A percentile compares a stretch with the other conserved stretches of the same genome.
phyloP scores from a whole-genome alignment of 2,113 vertebrate species.

The Cacatua alba region DNA sequence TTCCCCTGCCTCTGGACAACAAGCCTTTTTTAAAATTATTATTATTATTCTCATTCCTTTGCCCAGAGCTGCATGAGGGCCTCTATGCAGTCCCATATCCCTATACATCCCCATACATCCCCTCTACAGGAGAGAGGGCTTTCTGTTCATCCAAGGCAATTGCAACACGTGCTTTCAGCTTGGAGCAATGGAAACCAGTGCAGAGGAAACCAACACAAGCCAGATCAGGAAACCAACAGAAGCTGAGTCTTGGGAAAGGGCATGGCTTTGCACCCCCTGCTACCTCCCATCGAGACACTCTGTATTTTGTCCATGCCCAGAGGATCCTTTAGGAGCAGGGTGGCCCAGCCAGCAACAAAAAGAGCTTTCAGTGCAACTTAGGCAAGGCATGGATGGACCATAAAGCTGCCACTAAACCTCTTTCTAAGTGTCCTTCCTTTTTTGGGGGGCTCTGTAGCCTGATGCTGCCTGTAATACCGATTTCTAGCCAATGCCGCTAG shows the following conservation, averaged over 20 bases:
- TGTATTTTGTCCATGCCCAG: neutral
- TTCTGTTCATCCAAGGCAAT: neutral
- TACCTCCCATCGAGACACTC: neutral
- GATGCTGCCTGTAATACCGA: neutral
- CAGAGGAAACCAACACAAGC: neutral
- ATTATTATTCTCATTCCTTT: neutral
- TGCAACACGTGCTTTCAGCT: neutral
- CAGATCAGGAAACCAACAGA: neutral
- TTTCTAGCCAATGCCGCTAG: conserved; percentile 26
- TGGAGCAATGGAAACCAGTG: neutral
- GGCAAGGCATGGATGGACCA: rapidly evolving
- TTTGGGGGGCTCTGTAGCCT: rapidly evolving
- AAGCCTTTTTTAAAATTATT: neutral
- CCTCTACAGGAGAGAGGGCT: neutral
- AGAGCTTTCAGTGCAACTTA: neutral
- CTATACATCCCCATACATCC: too few species aligned
- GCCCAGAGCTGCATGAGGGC: neutral
- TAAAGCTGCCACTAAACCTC: neutral
- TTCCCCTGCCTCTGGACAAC: neutral
- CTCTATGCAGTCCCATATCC: rapidly evolving
- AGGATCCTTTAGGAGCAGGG: neutral
- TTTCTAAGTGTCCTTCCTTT: neutral
- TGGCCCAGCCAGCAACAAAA: neutral
- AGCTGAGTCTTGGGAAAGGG: neutral
- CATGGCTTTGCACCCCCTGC: rapidly evolving